A percentile compares a stretch with the other conserved stretches of the same genome.
Conservation (phyloP, 2,113 vertebrate genomes). For the Pelmatolapia mariae region DNA sequence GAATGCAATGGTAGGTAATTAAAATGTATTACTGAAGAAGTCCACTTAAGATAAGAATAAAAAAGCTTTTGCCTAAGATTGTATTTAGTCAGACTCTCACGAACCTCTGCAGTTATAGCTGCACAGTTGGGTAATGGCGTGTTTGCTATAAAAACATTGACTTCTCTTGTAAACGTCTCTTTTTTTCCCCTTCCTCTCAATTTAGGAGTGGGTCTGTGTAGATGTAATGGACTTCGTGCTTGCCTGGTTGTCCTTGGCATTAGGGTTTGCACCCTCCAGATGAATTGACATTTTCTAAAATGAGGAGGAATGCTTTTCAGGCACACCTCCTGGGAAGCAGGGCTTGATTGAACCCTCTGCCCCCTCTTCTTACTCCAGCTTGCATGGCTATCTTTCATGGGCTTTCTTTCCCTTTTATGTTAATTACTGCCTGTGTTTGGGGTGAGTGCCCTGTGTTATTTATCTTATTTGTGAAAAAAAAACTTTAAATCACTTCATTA, state of each 20-base stretch:
- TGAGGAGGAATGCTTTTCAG: slow-evolving; percentile 28
- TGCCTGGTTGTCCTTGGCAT: slow-evolving; percentile 39
- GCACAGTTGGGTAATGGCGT: neutral
- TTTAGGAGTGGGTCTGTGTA: neutral
- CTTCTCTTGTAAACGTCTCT: neutral
- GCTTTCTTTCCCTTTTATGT: neutral
- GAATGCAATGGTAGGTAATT: slow-evolving; percentile 84
- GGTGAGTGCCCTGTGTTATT: neutral
- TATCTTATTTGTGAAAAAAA: neutral
- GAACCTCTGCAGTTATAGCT: neutral
- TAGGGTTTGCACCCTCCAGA: slow-evolving; percentile 43
- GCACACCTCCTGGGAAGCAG: slow-evolving; percentile 26
- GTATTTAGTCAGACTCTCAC: neutral
- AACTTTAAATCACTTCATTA: neutral
- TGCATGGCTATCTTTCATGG: neutral
- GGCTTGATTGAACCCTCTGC: slow-evolving; percentile 18
- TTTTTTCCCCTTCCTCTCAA: neutral
- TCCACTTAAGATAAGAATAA: neutral
- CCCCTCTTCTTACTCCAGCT: neutral
- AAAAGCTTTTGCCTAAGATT: neutral
- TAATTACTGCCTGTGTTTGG: neutral
- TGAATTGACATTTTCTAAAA: slow-evolving; percentile 60
- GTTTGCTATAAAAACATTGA: neutral
- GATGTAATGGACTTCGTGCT: slow-evolving; percentile 57
- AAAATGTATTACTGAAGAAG: neutral